Base-by-base conservation (phyloP, 2,113 vertebrate species). In the Sceloporus undulatus region DNA sequence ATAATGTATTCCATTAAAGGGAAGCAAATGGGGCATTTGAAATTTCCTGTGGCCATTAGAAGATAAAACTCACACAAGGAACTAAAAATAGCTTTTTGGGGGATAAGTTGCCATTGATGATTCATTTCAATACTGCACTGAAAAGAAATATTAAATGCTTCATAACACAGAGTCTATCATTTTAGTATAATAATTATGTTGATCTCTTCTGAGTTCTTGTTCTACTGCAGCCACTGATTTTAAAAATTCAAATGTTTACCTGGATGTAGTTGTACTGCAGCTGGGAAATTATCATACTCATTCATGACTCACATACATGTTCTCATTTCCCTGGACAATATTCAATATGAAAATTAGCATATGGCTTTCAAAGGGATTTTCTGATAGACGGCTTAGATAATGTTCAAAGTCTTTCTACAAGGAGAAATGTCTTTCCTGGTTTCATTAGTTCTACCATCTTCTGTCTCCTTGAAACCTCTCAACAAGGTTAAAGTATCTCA, bases 251-350 rank as follows among this genome's bases (percentile, higher is more conserved):
- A 29, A 19, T 76, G 74, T 0, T 0, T 8, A 79, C 68, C 68
- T 81, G 52, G 62, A 66, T 76, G 7, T 65, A 19, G 8, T 70
- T 16, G 29, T 8, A 77, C 9, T 62, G 59, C 84, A 85, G 73
- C 84, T 85, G 84, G 48, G 16, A 85, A 85, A 76, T 62, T 65
- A 85, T 59, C 42, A 14, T 70, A 85, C n/a, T 56, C 42, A 65
- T 77, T 65, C 54, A 77, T 85, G 73, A 75, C 11, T 85, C 38
- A 85, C 34, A n/a, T 42, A 42, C 54, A 42, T 42, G 4, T 65
- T 85, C 40, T 52, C 56, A 85, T 85, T 77, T 77, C 73, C 59
- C 38, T n/a, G 54, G 52, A 56, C 74, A 85, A 77, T 4, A 65
- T 65, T 76, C 84, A 29, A 4, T 76, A 38, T 77, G 65, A 76